Evolutionary conservation across 2,888 invertebrate species (phyloP), one percentile per base, ranked within the genome.

Genomic region (Achlya flavicornis): DNA sequence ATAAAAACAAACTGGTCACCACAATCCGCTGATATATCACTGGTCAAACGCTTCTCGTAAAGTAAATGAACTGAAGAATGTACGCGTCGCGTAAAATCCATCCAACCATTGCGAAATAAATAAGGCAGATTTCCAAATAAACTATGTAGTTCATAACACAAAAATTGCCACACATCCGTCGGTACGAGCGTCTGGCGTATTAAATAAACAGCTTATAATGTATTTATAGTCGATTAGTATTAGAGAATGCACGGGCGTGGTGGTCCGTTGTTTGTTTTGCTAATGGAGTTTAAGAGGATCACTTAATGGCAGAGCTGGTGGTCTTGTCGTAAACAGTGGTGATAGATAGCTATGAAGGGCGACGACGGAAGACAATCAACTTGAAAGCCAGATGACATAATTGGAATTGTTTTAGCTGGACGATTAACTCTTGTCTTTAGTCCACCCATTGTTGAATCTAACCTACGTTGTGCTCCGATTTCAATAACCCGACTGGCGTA

Each of bases 51-150:
- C 3, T 41, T 41, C 12, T 12, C n/a, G 11, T 0, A 10, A n/a
- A 6, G n/a, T n/a, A 46, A 46, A 46, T 2, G 46, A n/a, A n/a
- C 46, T n/a, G 4, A 5, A 7, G n/a, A 46, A 46, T n/a, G 6
- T 7, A 46, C 46, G 46, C 46, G 46, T n/a, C 46, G n/a, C 46
- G n/a, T 46, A 7, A 14, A 43, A 46, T 7, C 19, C 16, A 19
- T 53, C 53, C 53, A 19, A 76, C 75, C 75, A 70, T 62, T 67
- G 57, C 62, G 61, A 12, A 41, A 41, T 41, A 41, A 63, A 48
- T 61, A 62, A 63, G 72, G 64, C 66, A 60, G 69, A 74, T 76
- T 72, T 71, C 65, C 64, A 71, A 74, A 76, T 74, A 69, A 67
- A 65, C 61, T 46, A 26, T 26, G 26, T 26, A 46, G 57, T 67